These are phyloP conservation scores for Cyphomyrmex costatus DNA, from an alignment of 1,140 invertebrate species.

Conservation along the genomic window DNA sequence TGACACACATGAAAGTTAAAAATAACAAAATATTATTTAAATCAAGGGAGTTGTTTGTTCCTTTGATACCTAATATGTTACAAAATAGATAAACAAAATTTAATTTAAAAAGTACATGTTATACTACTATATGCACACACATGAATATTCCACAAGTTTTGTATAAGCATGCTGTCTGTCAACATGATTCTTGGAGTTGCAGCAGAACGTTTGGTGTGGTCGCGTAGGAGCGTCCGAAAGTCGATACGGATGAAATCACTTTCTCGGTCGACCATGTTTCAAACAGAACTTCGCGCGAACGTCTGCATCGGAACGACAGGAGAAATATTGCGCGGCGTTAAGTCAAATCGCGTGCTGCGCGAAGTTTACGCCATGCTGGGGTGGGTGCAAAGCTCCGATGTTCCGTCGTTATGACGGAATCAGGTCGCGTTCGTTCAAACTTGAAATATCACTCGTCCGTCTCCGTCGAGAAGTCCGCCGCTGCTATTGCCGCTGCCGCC, in stretches of 20 bases:
- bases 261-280: slow-evolving; percentile 36
- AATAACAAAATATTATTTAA: too few relatives aligned
- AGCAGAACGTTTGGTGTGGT: not conserved
- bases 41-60: too few relatives aligned
- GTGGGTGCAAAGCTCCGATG: not conserved
- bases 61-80: too few relatives aligned
- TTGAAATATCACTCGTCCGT: slow-evolving; percentile 61
- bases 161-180: slow-evolving; percentile 1
- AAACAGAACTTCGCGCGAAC: slow-evolving; percentile 46
- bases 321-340: slow-evolving; percentile 60
- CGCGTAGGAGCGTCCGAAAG: slow-evolving; percentile 44
- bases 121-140: not conserved
- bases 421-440: slow-evolving; percentile 64
- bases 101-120: not conserved
- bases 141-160: not conserved
- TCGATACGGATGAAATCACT: slow-evolving; percentile 57
- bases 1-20: too few relatives aligned
- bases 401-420: slow-evolving; percentile 61
- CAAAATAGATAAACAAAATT: not conserved
- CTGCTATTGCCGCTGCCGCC: not conserved
- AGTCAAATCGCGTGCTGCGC: slow-evolving; percentile 60
- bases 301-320: slow-evolving; percentile 52
- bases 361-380: slow-evolving; percentile 3
- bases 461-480: slow-evolving; percentile 26
- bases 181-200: slow-evolving; percentile 22